A percentile compares a stretch with the other conserved stretches of the same genome.
phyloP scores from a whole-genome alignment of 1,140 invertebrate genomes.

The Artemia franciscana region DNA sequence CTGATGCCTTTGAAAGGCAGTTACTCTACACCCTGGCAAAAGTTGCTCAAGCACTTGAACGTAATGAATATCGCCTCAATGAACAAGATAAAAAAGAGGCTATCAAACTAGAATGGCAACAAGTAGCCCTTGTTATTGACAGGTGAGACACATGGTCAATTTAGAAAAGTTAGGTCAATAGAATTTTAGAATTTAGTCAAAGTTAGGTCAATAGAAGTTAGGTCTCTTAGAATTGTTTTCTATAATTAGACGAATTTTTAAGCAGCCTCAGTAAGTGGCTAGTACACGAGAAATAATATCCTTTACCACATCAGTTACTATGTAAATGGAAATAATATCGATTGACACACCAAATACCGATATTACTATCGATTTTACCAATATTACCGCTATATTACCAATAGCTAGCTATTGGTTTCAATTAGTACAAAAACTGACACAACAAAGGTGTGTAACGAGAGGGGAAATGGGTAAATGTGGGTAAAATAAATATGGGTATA shows the following conservation, averaged over 20 bases:
- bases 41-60: conserved; percentile 29
- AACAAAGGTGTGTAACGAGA: too few species aligned
- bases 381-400: too few species aligned
- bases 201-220: background rate
- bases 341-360: too few species aligned
- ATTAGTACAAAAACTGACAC: too few species aligned
- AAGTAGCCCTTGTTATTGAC: conserved; percentile 31
- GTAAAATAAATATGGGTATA: too few species aligned
- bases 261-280: background rate
- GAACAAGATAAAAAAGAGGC: conserved; percentile 30
- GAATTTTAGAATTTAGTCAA: background rate
- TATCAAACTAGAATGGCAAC: conserved; percentile 32
- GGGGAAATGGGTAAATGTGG: too few species aligned
- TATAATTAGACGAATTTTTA: background rate
- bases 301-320: too few species aligned
- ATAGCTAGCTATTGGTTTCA: too few species aligned
- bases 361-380: too few species aligned
- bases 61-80: conserved; percentile 27
- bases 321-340: too few species aligned
- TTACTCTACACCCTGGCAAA: conserved; percentile 26
- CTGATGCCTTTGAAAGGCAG: conserved; percentile 21
- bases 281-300: too few species aligned
- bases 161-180: background rate
- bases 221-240: background rate
- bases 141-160: conserved; percentile 17